Evolutionary conservation across 2,113 vertebrate genomes (phyloP), one percentile per base, ranked within the genome.

Genomic region (Cygnus buccinator): DNA sequence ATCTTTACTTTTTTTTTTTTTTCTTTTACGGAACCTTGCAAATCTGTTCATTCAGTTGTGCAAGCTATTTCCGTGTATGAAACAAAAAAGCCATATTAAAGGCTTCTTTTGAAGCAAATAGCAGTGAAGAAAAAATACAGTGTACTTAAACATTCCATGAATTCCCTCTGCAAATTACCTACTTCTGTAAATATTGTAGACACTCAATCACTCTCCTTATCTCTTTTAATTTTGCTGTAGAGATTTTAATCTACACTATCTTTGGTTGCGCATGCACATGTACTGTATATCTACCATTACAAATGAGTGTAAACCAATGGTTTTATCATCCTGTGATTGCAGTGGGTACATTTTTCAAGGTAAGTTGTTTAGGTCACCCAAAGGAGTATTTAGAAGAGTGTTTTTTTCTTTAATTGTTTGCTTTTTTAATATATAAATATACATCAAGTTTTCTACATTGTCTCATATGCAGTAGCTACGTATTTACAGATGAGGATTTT

Each of bases 101-200:
- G 33, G 44, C 20, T 78, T 84, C 25, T 92, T 78, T 54, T 65
- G 71, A 89, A 72, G 66, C 9, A 75, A 75, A 29, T 50, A 90
- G 86, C 8, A 71, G 25, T 52, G 57, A 75, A 87, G 37, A 72
- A 92, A 87, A 95, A 67, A 63, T 48, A 25, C 2, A 59, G 7
- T 0, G 0, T 58, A 22, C 81, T 89, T 93, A 76, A 82, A 25
- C 70, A 84, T 92, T 94, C 80, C 1, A 0, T 54, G 57, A 87
- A 67, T 92, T 94, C 62, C 37, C 62, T 31, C 58, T 77, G 48
- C 52, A 82, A 94, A 89, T 68, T 82, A 57, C 81, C 29, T 90
- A 37, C 83, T 90, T 93, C 89, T 77, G 90, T 90, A 95, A 95
- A 94, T 95, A 88, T n/a, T 79, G 70, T 78, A 92, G 79, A 84